Evolutionary conservation across 2,888 invertebrate genomes (phyloP), one percentile per base, ranked within the genome.

Genomic region (Sympetrum striolatum): DNA sequence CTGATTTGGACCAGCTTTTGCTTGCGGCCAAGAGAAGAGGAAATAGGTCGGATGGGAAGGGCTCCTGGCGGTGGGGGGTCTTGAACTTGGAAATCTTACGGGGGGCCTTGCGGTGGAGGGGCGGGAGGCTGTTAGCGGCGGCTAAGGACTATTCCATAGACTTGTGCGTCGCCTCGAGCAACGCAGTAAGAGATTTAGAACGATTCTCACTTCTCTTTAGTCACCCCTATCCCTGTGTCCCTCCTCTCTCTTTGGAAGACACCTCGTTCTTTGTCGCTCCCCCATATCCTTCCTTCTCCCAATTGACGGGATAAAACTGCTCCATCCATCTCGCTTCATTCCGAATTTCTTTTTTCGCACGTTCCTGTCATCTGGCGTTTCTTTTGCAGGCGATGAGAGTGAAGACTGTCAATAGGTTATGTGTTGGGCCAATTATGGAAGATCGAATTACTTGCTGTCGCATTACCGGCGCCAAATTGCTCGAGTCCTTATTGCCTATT

Each of bases 181-280:
- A 86, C 86, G 86, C 60, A 64, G 39, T 86, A 86, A 86, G 86
- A 86, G 86, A 86, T 86, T 86, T 86, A 86, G 86, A 86, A 86
- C 86, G 86, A 37, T 73, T 86, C 39, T 44, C 31, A 15, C 82
- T n/a, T 31, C 15, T 10, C n/a, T 37, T 39, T 14, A 18, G 10
- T 22, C 86, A 8, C 64, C 37, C 22, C 81, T 48, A 39, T 39
- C 81, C n/a, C 39, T 31, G 22, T 35, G 22, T 31, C 18, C n/a
- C 53, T n/a, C n/a, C 81, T 53, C 14, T 53, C 58, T 82, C 35
- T 6, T 22, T 35, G 58, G 25, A n/a, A n/a, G 31, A 80, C 80
- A 39, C n/a, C 64, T 37, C 37, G 37, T 86, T 64, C 86, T 86
- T 86, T 60, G 86, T 37, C 31, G 86, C 39, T 73, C 73, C 73